Evolutionary conservation across 2,113 vertebrate genomes (phyloP), one percentile per base, ranked within the genome.

Genomic region (Phoxinus phoxinus): DNA sequence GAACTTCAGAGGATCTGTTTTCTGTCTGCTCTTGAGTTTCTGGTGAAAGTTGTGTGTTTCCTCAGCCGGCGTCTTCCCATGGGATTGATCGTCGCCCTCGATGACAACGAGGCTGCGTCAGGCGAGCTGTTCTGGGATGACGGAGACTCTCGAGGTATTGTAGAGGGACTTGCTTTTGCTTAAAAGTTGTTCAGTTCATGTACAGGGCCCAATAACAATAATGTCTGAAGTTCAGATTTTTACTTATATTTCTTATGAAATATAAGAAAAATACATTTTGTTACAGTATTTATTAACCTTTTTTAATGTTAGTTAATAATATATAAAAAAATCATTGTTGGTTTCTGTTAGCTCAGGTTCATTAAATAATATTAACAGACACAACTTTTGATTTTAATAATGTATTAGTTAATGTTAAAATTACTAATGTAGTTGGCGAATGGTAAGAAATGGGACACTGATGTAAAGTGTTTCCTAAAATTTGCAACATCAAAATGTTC

Each of bases 81-180:
- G 93, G 97, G 97, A 77, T 94, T 99, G 87, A 96, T 99, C 63
- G 85, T 98, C 89, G 96, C 97, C 37, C 93, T 97, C 84, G 93
- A 97, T 90, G 94, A 95, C 46, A 84, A 90, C 17, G 87, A 77
- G 0, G 11, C 61, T 79, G 98, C 97, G 74, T 89, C 89, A 59
- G 98, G 98, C 86, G 94, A 97, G 75, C 93, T 99, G 67, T 99
- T 97, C 92, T 99, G 98, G 98, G 98, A 99, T 91, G 97, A 99
- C 65, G 97, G 98, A 85, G 96, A 98, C 86, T 94, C 95, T 30
- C 92, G 92, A 95, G 94, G 98, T 98, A 94, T 89, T 87, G 72
- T 77, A 8, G 41, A 72, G 46, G 65, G 13, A 59, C 81, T 85
- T 81, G 53, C 44, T 69, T 17, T 23, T 80, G 32, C 86, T 86